phyloP scores from a whole-genome alignment of 1,140 invertebrate species.

The Lasioglossum albipes region DNA sequence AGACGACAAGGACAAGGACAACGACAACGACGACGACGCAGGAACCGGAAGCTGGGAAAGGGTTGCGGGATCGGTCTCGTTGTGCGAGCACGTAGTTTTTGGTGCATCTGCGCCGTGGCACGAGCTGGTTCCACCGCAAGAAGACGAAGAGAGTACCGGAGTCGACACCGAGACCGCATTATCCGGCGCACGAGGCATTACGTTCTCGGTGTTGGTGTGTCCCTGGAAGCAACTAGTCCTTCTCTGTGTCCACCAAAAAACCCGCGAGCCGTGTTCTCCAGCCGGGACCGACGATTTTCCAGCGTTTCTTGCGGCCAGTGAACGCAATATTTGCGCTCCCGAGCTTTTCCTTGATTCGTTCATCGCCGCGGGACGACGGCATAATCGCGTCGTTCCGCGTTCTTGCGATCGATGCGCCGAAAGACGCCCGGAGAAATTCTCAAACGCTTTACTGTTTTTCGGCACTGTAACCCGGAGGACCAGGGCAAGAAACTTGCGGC shows the following conservation, averaged over 20 bases:
- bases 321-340: background rate
- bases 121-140: slow-evolving; percentile 50
- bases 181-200: slow-evolving; percentile 63
- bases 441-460: background rate
- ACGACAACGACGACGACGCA: background rate
- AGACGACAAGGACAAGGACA: background rate
- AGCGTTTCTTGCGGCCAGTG: background rate
- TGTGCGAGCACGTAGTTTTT: slow-evolving; percentile 53
- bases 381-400: background rate
- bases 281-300: slow-evolving; percentile 1
- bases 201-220: slow-evolving; percentile 20
- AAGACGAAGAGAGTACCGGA: slow-evolving; percentile 57
- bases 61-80: background rate
- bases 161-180: slow-evolving; percentile 63
- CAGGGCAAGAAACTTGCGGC: background rate
- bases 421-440: background rate
- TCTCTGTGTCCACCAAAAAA: slow-evolving; percentile 14
- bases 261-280: too few relatives aligned
- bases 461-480: background rate
- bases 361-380: background rate
- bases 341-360: slow-evolving; percentile 1
- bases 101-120: slow-evolving; percentile 15
- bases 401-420: background rate
- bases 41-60: background rate
- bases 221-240: background rate